Conservation (phyloP, 1,140 invertebrate genomes). For the Manduca sexta region DNA sequence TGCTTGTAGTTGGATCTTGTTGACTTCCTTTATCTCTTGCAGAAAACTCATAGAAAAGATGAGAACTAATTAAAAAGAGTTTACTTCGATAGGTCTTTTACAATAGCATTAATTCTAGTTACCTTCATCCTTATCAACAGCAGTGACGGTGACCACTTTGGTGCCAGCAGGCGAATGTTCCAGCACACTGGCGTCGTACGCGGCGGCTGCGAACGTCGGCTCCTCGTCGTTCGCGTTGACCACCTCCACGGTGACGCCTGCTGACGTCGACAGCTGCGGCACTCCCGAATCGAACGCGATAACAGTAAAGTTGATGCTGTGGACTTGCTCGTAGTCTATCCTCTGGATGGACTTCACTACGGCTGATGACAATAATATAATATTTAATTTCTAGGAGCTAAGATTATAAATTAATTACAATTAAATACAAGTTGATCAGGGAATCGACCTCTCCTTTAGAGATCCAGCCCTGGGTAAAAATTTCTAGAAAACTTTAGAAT, state of each 20-base stretch:
- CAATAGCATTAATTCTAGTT: background rate
- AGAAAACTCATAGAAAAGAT: too few relatives aligned
- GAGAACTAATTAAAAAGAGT: too few relatives aligned
- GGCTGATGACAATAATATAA: slow-evolving; percentile 65
- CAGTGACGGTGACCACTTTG: slow-evolving; percentile 79
- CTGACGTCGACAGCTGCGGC: slow-evolving; percentile 83
- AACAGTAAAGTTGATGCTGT: slow-evolving; percentile 84
- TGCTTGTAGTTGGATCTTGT: too few relatives aligned
- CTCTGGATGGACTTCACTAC: slow-evolving; percentile 84
- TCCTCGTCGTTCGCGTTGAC: slow-evolving; percentile 91
- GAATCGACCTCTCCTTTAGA: too few relatives aligned
- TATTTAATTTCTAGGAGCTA: background rate
- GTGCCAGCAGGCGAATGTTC: slow-evolving; percentile 85
- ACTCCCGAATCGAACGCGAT: slow-evolving; percentile 88
- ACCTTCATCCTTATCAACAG: slow-evolving; percentile 84
- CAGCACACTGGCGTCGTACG: slow-evolving; percentile 80
- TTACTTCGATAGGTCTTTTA: too few relatives aligned
- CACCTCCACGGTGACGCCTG: slow-evolving; percentile 83
- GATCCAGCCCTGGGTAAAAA: too few relatives aligned
- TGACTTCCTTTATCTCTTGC: too few relatives aligned
- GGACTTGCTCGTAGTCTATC: slow-evolving; percentile 88
- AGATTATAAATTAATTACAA: too few relatives aligned
- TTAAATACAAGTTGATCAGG: too few relatives aligned
- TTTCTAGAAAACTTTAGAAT: too few relatives aligned
- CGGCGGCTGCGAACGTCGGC: slow-evolving; percentile 80